Evolutionary conservation across 1,140 invertebrate genomes (phyloP).

Genomic region (Protaetia brevitarsis): DNA sequence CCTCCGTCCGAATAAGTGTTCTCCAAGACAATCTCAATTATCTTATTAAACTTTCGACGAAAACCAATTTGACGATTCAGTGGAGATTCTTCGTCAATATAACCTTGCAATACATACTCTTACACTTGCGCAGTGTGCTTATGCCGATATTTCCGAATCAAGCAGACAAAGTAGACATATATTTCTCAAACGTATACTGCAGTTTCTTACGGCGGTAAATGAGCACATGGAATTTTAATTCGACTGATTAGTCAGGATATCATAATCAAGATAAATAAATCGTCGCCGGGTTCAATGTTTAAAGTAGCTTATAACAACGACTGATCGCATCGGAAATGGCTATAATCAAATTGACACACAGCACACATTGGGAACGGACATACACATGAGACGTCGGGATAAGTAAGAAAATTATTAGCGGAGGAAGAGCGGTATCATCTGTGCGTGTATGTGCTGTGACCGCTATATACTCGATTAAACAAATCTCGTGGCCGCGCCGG

Average conservation of each 20-base stretch:
- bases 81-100: conserved; percentile 7
- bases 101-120: conserved; percentile 6
- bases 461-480: conserved; percentile 41
- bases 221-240: neutral
- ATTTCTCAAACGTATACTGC: no score
- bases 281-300: neutral
- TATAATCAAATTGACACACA: conserved; percentile 14
- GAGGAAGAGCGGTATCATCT: conserved; percentile 33
- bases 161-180: neutral
- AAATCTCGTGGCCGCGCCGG: conserved; percentile 40
- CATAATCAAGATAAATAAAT: neutral
- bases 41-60: conserved; percentile 27
- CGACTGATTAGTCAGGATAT: neutral
- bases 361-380: conserved; percentile 3
- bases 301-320: neutral
- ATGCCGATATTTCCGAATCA: neutral
- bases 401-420: conserved; percentile 14
- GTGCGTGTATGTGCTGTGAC: conserved; percentile 32
- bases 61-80: conserved; percentile 14
- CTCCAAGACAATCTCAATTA: conserved; percentile 29
- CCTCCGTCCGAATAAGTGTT: conserved; percentile 21
- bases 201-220: no score
- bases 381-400: conserved; percentile 7
- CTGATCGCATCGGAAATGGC: conserved; percentile 7
- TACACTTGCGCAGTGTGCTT: neutral